A percentile compares a stretch with the other conserved stretches of the same genome.
Conservation (phyloP, 2,797 vertebrate genomes). For the Chaenodraco wilsoni region DNA sequence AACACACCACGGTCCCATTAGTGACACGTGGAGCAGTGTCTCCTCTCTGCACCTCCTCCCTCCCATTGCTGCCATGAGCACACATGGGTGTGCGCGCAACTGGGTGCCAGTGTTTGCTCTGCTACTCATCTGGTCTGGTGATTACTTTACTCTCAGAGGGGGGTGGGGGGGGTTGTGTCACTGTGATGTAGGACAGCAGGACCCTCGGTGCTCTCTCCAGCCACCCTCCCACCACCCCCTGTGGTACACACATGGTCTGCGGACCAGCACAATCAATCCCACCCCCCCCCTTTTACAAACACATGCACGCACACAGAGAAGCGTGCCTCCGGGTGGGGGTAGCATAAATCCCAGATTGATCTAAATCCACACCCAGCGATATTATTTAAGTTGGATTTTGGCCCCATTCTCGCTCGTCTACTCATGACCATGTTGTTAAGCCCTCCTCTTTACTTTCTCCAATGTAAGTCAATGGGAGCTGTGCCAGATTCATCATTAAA, state of each 20-base stretch:
- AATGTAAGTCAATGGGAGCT: constrained; percentile 37
- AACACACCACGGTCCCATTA: constrained; percentile 77
- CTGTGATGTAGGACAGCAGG: constrained; percentile 72
- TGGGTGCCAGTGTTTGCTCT: constrained; percentile 74
- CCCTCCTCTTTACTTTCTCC: constrained; percentile 68
- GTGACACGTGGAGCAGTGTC: constrained; percentile 72
- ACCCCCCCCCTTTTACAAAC: constrained; percentile 29
- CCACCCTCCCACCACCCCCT: constrained; percentile 75
- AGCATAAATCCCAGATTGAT: constrained; percentile 84
- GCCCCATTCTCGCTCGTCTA: constrained; percentile 63
- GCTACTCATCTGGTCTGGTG: constrained; percentile 77
- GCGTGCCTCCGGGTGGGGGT: constrained; percentile 69
- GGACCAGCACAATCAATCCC: constrained; percentile 73
- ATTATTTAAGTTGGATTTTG: constrained; percentile 81
- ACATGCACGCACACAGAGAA: constrained; percentile 60
- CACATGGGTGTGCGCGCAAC: constrained; percentile 61
- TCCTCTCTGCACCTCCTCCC: constrained; percentile 27
- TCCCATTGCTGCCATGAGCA: constrained; percentile 60
- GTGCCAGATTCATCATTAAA: constrained; percentile 47
- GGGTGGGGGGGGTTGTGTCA: constrained; percentile 43
- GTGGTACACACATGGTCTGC: constrained; percentile 79
- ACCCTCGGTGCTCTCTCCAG: constrained; percentile 58
- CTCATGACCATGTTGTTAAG: constrained; percentile 47
- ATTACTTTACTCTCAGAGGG: constrained; percentile 82
- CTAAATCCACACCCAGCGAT: constrained; percentile 83